A percentile compares a stretch with the other conserved stretches of the same genome.
Conservation (phyloP, 1,140 invertebrate genomes). For the Megathymus violae region DNA sequence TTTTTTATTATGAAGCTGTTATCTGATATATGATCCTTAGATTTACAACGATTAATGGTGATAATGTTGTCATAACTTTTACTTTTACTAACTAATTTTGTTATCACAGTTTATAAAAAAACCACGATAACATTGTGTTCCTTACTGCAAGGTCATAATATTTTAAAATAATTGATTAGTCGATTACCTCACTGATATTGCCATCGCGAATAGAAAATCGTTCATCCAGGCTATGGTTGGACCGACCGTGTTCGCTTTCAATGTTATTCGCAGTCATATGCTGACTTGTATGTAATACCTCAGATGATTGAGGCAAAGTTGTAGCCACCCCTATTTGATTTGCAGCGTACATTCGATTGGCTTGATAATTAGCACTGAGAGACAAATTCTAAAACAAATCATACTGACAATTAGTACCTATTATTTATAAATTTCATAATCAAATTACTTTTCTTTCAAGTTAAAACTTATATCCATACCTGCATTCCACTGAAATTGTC, state of each 20-base stretch:
- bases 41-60: too few relatives aligned
- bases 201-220: constrained; percentile 61
- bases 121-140: too few relatives aligned
- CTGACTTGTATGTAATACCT: constrained; percentile 48
- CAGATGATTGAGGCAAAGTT: constrained; percentile 68
- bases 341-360: constrained; percentile 69
- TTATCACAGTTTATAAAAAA: too few relatives aligned
- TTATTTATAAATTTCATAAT: too few relatives aligned
- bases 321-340: constrained; percentile 82
- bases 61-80: too few relatives aligned
- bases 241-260: constrained; percentile 55
- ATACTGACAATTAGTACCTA: background rate
- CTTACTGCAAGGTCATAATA: too few relatives aligned
- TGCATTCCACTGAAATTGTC: constrained; percentile 62
- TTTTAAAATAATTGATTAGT: too few relatives aligned
- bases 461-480: constrained; percentile 38
- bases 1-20: too few relatives aligned
- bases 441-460: too few relatives aligned
- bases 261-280: constrained; percentile 47
- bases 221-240: constrained; percentile 63
- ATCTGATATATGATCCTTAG: too few relatives aligned
- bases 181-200: constrained; percentile 64
- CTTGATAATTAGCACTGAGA: constrained; percentile 59
- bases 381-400: constrained; percentile 51
- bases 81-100: too few relatives aligned